These are phyloP conservation scores for Sinosuthora webbiana DNA, from an alignment of 2,113 vertebrate genomes.

Conservation along the genomic window DNA sequence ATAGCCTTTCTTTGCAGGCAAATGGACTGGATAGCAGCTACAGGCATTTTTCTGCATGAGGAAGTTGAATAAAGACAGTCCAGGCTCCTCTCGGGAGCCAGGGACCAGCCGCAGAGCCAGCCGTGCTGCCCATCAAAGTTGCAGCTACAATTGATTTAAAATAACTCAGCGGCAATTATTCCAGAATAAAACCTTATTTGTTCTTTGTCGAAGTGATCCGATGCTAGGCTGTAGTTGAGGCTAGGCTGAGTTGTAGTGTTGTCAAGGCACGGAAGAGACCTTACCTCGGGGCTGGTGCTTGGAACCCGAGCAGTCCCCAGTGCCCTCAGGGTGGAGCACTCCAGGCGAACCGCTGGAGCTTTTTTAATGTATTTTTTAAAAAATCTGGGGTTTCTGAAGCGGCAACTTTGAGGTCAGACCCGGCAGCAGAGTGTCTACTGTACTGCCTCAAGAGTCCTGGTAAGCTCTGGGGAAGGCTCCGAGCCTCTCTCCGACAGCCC, in stretches of 20 bases:
- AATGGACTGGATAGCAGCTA: not conserved
- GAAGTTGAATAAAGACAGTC: not conserved
- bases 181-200: not conserved
- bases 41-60: not conserved
- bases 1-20: not conserved
- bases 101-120: not conserved
- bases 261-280: not conserved
- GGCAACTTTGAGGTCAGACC: not conserved
- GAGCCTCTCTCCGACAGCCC: not conserved
- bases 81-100: not conserved
- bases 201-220: not conserved
- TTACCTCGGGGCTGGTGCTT: not conserved
- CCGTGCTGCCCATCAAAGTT: not conserved
- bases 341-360: not conserved
- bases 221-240: not conserved
- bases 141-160: not conserved
- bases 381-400: not conserved
- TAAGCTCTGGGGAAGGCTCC: not conserved
- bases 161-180: not conserved
- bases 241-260: too few relatives aligned
- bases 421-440: not conserved
- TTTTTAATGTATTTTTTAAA: rapidly evolving
- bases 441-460: not conserved
- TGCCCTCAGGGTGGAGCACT: too few relatives aligned
- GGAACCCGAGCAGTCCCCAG: not conserved